Base-by-base conservation (phyloP, 2,888 invertebrate genomes). In the Ennomos fuscantarius region DNA sequence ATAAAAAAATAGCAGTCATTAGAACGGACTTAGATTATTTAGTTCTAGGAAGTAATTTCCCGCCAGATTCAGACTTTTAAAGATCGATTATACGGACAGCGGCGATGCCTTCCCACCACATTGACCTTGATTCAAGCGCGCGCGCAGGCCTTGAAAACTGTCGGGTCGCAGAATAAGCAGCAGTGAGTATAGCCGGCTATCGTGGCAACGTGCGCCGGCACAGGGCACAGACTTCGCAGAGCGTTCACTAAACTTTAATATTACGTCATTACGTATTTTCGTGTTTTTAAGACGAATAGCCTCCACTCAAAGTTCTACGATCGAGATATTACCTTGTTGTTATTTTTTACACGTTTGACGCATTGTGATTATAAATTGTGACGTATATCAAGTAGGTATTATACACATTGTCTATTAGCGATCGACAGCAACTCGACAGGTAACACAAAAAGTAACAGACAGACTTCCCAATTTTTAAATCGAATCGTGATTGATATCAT, bases 211-310 rank as follows among this genome's bases (percentile, higher is more conserved):
- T 78, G 79, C 81, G 76, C 81, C 49, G 66, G 74, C 75, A 74
- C 82, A 78, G 78, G 76, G 76, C 70, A 76, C 76, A 63, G 54
- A 64, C 66, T 66, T 57, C 71, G 65, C 66, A 60, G 62, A 72
- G 79, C 90, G 91, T 89, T 91, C 89, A 89, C 87, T 89, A 89
- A 89, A 90, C 90, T 89, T 85, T 62, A 61, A 45, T 70, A 81
- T 89, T 89, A 85, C 89, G 87, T 89, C 89, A 89, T 76, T 78
- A 70, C 70, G 63, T 85, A 82, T 86, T 86, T 86, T 79, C 75
- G 79, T 78, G 72, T 73, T 69, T 72, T 75, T 75, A 34, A 79
- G 81, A 86, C 84, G 81, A 84, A 84, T 82, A 82, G 80, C 81
- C 82, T 85, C 72, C 60, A 63, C 67, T 65, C 75, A 77, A 78